A percentile compares a stretch with the other conserved stretches of the same genome.
Conservation (phyloP, 2,113 vertebrate species). For the Nanorana parkeri region DNA sequence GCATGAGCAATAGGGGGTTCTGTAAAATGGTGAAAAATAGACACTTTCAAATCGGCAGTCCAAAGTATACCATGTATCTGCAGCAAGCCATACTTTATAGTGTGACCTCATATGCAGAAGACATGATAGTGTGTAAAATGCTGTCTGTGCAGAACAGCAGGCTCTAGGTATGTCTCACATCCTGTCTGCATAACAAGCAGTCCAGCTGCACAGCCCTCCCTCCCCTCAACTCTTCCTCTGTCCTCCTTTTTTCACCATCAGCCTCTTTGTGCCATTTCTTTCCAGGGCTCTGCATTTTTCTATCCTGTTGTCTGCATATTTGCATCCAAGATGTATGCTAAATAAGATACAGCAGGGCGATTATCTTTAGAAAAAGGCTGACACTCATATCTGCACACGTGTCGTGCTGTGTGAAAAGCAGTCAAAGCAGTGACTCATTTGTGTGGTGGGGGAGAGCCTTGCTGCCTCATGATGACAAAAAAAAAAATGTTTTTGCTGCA, state of each 20-base stretch:
- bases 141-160: slow-evolving; percentile 44
- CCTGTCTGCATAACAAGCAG: slow-evolving; percentile 44
- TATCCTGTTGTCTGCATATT: neutral
- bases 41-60: neutral
- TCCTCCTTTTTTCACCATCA: neutral
- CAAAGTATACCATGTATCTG: neutral
- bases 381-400: slow-evolving; percentile 5
- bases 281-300: neutral
- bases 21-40: neutral
- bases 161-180: slow-evolving; percentile 23
- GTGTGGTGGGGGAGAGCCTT: neutral
- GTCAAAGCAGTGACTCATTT: neutral
- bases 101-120: neutral
- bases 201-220: slow-evolving; percentile 30
- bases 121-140: neutral
- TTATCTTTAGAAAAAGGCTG: neutral
- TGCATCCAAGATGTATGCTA: neutral
- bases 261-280: neutral
- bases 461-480: neutral
- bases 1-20: neutral
- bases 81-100: neutral
- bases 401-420: neutral
- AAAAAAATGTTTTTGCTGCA: neutral
- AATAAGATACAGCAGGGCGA: neutral
- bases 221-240: slow-evolving; percentile 17